Base-by-base conservation (phyloP, 2,797 vertebrate genomes). In the Diplodus sargus region DNA sequence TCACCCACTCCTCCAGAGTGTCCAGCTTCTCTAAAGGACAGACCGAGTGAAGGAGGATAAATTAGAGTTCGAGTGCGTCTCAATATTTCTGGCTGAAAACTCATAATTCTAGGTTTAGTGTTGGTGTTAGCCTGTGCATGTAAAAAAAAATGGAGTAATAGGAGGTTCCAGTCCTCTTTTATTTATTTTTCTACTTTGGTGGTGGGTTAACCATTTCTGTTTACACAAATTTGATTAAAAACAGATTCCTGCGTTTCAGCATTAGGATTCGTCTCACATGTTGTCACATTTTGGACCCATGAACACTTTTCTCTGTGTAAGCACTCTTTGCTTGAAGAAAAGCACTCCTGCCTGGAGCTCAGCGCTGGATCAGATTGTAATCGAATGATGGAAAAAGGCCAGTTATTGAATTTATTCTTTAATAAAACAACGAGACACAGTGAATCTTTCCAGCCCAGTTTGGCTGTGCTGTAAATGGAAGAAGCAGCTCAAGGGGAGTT, bases 1-100 rank as follows among this genome's bases (percentile, higher is more conserved):
- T 96, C 89, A 98, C 97, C 97, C 98, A 99, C 89, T 96, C 94
- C 93, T 99, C 97, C 91, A 99, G 93, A 30, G 96, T 98, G 95
- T 98, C 97, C 94, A 99, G 92, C 80, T 95, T 98, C 95, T 99
- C 98, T 99, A 81, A 86, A 88, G 81, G 84, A 86, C 23, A 84
- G 25, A 66, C 39, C 5, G 47, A 70, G 84, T 62, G 67, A 83
- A 72, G 64, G 60, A 76, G 71, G 76, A 78, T 42, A 60, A 83
- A 89, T 89, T 83, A 83, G 52, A 70, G 58, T 53, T 78, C 0
- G 34, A 86, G 79, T 59, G 79, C 0, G 39, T 66, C 76, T 83
- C 67, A 74, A 67, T 83, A 54, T 82, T 76, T 71, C 61, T 9
- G 34, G 8, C 45, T 53, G 62, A 47, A 73, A 82, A 60, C 57